Base-by-base conservation (phyloP, 2,888 invertebrate species). In the Diploptera punctata region DNA sequence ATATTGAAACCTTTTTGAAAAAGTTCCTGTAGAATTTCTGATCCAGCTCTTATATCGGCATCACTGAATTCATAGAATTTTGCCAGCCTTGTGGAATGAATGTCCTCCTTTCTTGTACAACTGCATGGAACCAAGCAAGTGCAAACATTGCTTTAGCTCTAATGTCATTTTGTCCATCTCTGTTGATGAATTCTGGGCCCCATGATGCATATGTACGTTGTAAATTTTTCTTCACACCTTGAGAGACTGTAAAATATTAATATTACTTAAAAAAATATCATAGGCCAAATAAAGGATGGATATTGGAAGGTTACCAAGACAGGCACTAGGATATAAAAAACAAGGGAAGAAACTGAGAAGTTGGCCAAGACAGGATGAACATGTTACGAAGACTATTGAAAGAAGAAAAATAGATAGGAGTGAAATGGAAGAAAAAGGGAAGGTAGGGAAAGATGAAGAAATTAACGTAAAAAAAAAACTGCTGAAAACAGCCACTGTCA, bases 1-100 rank as follows among this genome's bases (percentile, higher is more conserved):
- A n/a, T n/a, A n/a, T n/a, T n/a, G n/a, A n/a, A 18, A 74, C 77
- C 80, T 77, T 77, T 82, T 82, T 77, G 77, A 75, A 84, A 85
- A 19, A 87, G 78, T 68, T 84, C 81, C 76, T 87, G 86, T 68
- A 89, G 85, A 52, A 92, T 84, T 75, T 91, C 90, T 47, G 90
- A 85, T 0, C 92, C 93, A 3, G 93, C 92, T 67, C 90, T 86
- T 1, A 95, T 84, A 82, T 97, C 97, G 0, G 92, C 87, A 77
- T 92, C 90, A 68, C 91, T 92, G 83, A 97, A 97, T 80, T 97
- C 95, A 82, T 97, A 97, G 80, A 89, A 90, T 80, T 92, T 93
- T 0, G 92, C 96, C 96, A 97, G 0, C 95, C 93, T 86, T 95
- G 94, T 0, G 97, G 97, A 77, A 97, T 93, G 82, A 92, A 99